A percentile compares a stretch with the other conserved stretches of the same genome.
phyloP scores from a whole-genome alignment of 2,797 vertebrate genomes.

The Merluccius polli region DNA sequence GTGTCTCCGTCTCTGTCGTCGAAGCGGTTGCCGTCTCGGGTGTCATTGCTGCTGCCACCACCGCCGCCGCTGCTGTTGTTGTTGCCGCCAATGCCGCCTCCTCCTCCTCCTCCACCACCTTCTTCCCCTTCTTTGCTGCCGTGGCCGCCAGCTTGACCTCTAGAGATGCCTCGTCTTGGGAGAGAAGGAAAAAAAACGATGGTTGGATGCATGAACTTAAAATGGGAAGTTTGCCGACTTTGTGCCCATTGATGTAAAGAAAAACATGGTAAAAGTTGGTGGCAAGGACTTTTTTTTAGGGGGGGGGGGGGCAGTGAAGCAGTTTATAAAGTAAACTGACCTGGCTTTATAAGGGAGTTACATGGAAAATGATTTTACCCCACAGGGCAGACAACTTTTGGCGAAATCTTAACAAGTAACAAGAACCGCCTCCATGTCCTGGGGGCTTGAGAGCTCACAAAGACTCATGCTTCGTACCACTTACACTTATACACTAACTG shows the following conservation, averaged over 20 bases:
- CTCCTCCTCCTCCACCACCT: constrained; percentile 89
- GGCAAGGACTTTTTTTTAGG: too few species aligned
- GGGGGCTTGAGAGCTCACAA: too few species aligned
- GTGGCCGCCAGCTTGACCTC: constrained; percentile 82
- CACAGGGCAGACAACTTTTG: too few species aligned
- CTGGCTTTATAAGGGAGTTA: not conserved
- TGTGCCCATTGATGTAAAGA: not conserved
- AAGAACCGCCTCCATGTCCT: too few species aligned
- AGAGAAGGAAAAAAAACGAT: not conserved
- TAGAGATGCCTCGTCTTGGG: constrained; percentile 58
- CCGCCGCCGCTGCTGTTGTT: constrained; percentile 76
- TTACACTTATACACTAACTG: not conserved
- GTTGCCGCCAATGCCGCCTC: constrained; percentile 86
- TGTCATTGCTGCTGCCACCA: not conserved
- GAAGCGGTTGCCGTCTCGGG: not conserved
- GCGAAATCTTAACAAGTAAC: too few species aligned
- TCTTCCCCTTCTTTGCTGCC: constrained; percentile 88
- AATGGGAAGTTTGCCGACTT: not conserved
- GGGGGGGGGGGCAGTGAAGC: not conserved
- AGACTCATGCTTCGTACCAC: too few species aligned
- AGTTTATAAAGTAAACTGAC: not conserved
- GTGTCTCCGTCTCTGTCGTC: constrained; percentile 53
- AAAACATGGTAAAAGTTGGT: too few species aligned
- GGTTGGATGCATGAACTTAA: not conserved
- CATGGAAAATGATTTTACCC: too few species aligned